These are phyloP conservation scores for Edolisoma coerulescens DNA, from an alignment of 2,113 vertebrate genomes.

Conservation along the genomic window DNA sequence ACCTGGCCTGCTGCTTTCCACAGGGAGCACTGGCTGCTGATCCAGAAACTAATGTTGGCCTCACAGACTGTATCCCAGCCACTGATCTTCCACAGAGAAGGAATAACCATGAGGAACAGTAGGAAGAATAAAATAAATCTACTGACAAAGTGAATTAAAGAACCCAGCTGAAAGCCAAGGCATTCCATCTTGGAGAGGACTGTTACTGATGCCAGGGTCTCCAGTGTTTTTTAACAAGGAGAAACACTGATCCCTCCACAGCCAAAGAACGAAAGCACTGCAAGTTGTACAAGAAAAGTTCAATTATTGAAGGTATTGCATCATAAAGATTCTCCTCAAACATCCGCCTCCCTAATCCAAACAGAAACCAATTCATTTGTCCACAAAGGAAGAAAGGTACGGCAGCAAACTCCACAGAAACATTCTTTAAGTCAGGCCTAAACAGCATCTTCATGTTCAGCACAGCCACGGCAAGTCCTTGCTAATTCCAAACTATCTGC, in stretches of 20 bases:
- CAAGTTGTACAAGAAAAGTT: background rate
- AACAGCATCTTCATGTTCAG: background rate
- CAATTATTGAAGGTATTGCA: background rate
- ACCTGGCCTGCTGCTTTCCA: background rate
- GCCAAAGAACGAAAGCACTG: background rate
- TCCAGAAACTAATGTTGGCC: background rate
- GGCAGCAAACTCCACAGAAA: background rate
- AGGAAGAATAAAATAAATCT: background rate
- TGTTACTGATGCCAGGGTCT: background rate
- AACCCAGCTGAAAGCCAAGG: background rate
- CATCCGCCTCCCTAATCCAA: background rate
- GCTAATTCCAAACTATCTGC: background rate
- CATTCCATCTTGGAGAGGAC: background rate
- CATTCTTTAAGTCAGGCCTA: background rate
- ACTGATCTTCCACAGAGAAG: background rate
- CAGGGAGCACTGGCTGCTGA: background rate
- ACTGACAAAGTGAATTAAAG: background rate
- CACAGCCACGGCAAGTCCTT: background rate
- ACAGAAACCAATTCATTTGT: background rate
- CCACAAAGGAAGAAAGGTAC: background rate
- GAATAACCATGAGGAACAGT: rapidly evolving
- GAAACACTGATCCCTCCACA: background rate
- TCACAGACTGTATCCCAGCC: rapidly evolving
- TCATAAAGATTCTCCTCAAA: background rate
- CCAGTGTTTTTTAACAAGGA: background rate